These are phyloP conservation scores for Chelmon rostratus DNA, from an alignment of 2,797 vertebrate genomes.

Conservation along the genomic window DNA sequence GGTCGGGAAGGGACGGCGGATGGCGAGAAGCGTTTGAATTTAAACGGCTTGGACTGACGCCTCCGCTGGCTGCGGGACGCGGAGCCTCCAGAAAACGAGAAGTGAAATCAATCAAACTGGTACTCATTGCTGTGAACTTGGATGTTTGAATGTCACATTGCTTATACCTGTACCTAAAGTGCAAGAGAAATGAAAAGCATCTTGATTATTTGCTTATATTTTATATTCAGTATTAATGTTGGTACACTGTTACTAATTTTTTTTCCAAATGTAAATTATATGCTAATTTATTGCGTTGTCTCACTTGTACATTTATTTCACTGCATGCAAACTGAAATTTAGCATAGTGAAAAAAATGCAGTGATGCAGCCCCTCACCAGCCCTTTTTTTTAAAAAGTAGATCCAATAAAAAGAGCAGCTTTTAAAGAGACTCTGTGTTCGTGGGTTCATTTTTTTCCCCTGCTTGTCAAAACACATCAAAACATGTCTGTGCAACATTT, in stretches of 20 bases:
- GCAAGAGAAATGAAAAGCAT: slow-evolving; percentile 83
- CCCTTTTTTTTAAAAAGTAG: slow-evolving; percentile 86
- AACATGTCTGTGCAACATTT: slow-evolving; percentile 25
- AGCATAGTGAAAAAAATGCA: slow-evolving; percentile 89
- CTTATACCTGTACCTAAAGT: slow-evolving; percentile 91
- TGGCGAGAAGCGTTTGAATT: slow-evolving; percentile 66
- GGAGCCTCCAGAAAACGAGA: slow-evolving; percentile 73
- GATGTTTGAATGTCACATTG: slow-evolving; percentile 95
- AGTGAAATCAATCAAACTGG: slow-evolving; percentile 79
- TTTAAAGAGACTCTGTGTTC: slow-evolving; percentile 81
- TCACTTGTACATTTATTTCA: slow-evolving; percentile 95
- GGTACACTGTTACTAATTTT: slow-evolving; percentile 95
- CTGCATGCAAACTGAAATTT: slow-evolving; percentile 92
- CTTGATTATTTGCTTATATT: slow-evolving; percentile 97
- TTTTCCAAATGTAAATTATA: slow-evolving; percentile 97
- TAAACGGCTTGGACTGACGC: slow-evolving; percentile 78
- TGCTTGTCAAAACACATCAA: slow-evolving; percentile 46
- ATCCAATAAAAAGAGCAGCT: slow-evolving; percentile 94
- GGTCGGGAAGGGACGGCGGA: slow-evolving; percentile 51
- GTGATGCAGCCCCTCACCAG: slow-evolving; percentile 88
- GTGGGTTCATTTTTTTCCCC: slow-evolving; percentile 47
- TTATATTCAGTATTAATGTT: slow-evolving; percentile 99
- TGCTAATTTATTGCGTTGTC: slow-evolving; percentile 99
- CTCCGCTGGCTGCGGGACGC: slow-evolving; percentile 73
- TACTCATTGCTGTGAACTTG: slow-evolving; percentile 90